These are phyloP conservation scores for Lucilia cuprina DNA, from an alignment of 1,140 invertebrate species.

Conservation along the genomic window DNA sequence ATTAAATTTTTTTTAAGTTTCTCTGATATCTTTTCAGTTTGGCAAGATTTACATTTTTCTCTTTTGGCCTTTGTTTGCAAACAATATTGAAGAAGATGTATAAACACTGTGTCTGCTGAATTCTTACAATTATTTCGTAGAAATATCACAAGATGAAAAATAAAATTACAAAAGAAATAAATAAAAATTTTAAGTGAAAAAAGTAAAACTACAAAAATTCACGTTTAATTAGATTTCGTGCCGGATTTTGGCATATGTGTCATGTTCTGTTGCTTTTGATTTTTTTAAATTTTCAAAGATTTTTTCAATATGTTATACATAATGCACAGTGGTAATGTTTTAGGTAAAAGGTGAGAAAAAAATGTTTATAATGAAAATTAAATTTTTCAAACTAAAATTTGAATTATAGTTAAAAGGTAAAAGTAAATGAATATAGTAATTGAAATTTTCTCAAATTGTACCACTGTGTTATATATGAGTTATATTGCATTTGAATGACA, in stretches of 20 bases:
- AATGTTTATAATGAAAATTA: too few relatives aligned
- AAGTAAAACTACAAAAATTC: constrained; percentile 7
- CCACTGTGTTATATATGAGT: too few relatives aligned
- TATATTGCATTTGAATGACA: too few relatives aligned
- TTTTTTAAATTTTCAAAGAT: not conserved
- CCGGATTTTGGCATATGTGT: constrained; percentile 16
- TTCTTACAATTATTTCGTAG: not conserved
- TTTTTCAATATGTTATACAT: too few relatives aligned
- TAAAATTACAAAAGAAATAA: not conserved
- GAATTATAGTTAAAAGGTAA: too few relatives aligned
- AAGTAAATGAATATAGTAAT: too few relatives aligned
- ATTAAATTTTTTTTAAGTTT: not conserved
- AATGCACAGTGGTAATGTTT: too few relatives aligned
- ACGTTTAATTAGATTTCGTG: constrained; percentile 17
- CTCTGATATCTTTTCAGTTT: not conserved
- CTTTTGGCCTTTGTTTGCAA: not conserved
- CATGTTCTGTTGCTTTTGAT: not conserved
- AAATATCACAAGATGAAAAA: constrained; percentile 14
- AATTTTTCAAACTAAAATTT: too few relatives aligned
- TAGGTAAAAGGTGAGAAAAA: too few relatives aligned
- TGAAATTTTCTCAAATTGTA: too few relatives aligned
- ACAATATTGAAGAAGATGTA: not conserved
- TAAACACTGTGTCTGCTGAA: not conserved
- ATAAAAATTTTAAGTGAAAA: not conserved
- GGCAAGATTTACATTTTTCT: not conserved